Evolutionary conservation across 1,140 invertebrate species (phyloP), one percentile per base, ranked within the genome.

Genomic region (Aporrectodea caliginosa): DNA sequence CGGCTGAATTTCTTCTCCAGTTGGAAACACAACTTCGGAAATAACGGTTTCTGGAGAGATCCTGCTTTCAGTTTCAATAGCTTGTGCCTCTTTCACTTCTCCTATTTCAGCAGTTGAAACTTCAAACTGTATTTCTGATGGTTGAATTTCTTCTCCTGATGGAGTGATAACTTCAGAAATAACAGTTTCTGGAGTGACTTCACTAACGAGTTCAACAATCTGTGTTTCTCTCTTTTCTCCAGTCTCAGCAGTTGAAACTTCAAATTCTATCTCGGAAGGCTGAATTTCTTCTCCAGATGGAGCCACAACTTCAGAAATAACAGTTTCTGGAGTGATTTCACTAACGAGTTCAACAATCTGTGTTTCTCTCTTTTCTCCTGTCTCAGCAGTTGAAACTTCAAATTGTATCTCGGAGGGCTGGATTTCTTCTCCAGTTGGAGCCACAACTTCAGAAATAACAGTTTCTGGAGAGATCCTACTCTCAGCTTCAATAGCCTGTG

Each of bases 121-220:
- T 31, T 78, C 69, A 58, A 58, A 58, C 43, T 58, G 43, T 12
- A 58, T 58, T 58, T 58, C 43, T 12, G 43, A 58, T 12, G 43
- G 68, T 69, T 35, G 32, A 0, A 35, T 73, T 70, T 78, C 75
- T 81, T 82, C 78, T 69, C 58, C 34, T 12, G 70, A n/a, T 71
- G 69, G 35, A 31, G 78, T 31, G 16, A 77, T 68, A 43, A 58
- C 33, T 27, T 77, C 30, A 58, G 43, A 58, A 58, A 58, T 58
- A 58, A 58, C 43, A 12, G 43, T 58, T 58, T 58, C 43, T 58
- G 43, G 43, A 22, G 43, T 12, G 6, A 58, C 43, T 22, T 58
- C 22, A 12, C 43, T 22, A 58, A 22, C 22, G 43, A 58, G 43
- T 58, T 58, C 43, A 22, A 58, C 43, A 58, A 58, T 58, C 22